A percentile compares a stretch with the other conserved stretches of the same genome.
Conservation (phyloP, 1,140 invertebrate genomes). For the Apis florea region DNA sequence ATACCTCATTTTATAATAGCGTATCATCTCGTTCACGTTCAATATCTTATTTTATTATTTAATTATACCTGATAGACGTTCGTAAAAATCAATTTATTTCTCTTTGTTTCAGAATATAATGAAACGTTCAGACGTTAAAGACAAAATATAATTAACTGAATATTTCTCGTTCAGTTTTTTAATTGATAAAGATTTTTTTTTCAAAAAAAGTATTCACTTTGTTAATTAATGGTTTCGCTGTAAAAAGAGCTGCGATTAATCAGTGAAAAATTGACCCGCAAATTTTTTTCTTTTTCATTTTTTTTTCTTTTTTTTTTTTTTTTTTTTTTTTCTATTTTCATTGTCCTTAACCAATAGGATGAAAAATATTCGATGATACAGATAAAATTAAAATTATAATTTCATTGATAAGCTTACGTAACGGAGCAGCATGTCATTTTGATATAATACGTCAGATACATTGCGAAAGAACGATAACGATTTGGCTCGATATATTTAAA, state of each 20-base stretch:
- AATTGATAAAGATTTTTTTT: not conserved
- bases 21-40: not conserved
- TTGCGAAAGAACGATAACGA: conserved; percentile 22
- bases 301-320: not conserved
- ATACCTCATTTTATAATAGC: too few species aligned
- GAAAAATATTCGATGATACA: not conserved
- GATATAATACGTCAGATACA: not conserved
- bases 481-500: not conserved
- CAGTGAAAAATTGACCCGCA: not conserved
- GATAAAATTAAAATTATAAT: conserved; percentile 13
- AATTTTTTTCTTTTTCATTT: not conserved
- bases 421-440: not conserved
- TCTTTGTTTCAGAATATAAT: not conserved
- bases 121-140: not conserved
- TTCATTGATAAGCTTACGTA: conserved; percentile 5
- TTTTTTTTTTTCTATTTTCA: not conserved
- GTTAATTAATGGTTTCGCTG: not conserved
- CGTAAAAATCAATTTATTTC: not conserved
- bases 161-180: not conserved
- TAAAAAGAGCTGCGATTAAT: not conserved
- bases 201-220: not conserved
- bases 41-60: not conserved
- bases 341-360: too few species aligned
- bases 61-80: not conserved
- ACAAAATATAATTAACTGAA: not conserved